Evolutionary conservation across 2,888 invertebrate genomes (phyloP).

Genomic region (Sclerodermus sp.): DNA sequence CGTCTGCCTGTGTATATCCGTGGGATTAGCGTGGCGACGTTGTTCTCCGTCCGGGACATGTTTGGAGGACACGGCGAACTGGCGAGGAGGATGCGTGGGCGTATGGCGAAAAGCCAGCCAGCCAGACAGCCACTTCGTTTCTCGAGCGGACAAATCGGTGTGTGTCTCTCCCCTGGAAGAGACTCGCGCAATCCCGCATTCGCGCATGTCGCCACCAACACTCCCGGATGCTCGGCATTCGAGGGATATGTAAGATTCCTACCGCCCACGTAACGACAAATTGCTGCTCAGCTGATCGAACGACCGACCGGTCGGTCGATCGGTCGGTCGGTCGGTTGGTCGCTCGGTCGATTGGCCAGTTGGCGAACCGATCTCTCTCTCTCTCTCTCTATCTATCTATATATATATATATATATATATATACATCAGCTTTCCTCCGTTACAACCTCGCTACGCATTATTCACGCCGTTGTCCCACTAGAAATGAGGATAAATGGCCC

Average conservation of each 20-base stretch:
- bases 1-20: constrained; percentile 11
- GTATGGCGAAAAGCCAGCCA: constrained; percentile 41
- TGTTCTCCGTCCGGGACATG: constrained; percentile 11
- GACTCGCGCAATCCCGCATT: not conserved
- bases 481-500: too few relatives aligned
- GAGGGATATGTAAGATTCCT: constrained; percentile 37
- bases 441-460: too few relatives aligned
- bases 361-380: not conserved
- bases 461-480: too few relatives aligned
- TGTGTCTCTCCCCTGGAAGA: not conserved
- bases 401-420: not conserved
- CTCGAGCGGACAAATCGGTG: constrained; percentile 28
- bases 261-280: constrained; percentile 35
- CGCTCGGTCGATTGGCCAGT: not conserved
- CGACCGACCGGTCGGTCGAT: constrained; percentile 8
- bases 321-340: not conserved
- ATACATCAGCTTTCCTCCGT: not conserved
- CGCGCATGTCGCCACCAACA: not conserved
- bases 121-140: constrained; percentile 35
- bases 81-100: constrained; percentile 26
- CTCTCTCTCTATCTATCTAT: not conserved
- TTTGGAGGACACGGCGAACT: not conserved
- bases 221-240: constrained; percentile 16
- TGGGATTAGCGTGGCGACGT: constrained; percentile 34
- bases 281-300: constrained; percentile 35